Percentiles rank a stretch among this genome's conserved stretches.
Evolutionary conservation across 1,140 invertebrate genomes (phyloP).

Genomic region (Drosophila auraria): DNA sequence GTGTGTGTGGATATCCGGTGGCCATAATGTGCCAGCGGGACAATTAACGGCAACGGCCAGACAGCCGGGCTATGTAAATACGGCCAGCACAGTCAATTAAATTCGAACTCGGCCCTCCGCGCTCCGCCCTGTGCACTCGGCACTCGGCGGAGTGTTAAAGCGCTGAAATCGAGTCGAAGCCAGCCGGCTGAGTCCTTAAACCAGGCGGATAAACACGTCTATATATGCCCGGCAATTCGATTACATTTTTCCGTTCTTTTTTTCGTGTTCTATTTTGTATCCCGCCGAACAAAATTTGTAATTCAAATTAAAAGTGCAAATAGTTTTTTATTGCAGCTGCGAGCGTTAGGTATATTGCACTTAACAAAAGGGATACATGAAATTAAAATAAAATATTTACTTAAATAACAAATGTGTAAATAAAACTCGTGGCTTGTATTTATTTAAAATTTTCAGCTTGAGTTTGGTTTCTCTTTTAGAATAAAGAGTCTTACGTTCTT

Average conservation of each 20-base stretch:
- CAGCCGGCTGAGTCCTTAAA: slow-evolving; percentile 49
- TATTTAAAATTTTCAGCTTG: background rate
- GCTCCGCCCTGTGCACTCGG: background rate
- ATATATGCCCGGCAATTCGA: slow-evolving; percentile 67
- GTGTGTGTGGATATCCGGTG: slow-evolving; percentile 50
- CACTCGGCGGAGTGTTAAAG: slow-evolving; percentile 62
- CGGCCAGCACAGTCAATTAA: slow-evolving; percentile 76
- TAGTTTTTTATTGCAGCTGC: slow-evolving; percentile 57
- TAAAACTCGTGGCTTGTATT: background rate
- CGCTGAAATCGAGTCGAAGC: slow-evolving; percentile 37
- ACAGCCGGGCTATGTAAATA: slow-evolving; percentile 50
- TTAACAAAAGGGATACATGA: background rate
- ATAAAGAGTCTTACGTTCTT: too few species aligned
- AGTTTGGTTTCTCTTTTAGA: too few species aligned
- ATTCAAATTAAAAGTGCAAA: slow-evolving; percentile 83
- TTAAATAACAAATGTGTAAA: background rate
- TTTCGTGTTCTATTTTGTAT: slow-evolving; percentile 1
- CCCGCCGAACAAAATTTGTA: slow-evolving; percentile 76
- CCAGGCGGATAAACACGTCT: slow-evolving; percentile 48
- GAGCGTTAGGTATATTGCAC: background rate
- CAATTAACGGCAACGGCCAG: slow-evolving; percentile 64
- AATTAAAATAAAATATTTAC: background rate
- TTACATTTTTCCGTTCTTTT: slow-evolving; percentile 61
- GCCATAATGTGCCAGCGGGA: slow-evolving; percentile 73
- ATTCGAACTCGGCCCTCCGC: slow-evolving; percentile 58